phyloP scores from a whole-genome alignment of 2,113 vertebrate genomes.

The Stercorarius parasiticus region DNA sequence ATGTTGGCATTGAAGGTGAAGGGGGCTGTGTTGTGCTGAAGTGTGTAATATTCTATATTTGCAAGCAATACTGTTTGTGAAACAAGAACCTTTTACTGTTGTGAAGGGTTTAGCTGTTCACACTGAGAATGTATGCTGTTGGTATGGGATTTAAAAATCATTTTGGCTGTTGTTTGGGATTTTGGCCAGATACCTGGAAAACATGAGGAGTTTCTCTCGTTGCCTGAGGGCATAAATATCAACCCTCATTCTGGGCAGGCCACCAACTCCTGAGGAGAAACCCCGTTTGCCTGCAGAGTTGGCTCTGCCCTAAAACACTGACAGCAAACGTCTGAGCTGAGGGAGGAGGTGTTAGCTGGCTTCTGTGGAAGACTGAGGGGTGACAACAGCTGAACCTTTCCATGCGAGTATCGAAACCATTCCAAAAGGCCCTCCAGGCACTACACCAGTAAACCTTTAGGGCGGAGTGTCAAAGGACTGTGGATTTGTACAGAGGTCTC shows the following conservation, averaged over 20 bases:
- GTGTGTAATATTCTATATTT: neutral
- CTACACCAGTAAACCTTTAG: neutral
- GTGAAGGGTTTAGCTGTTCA: neutral
- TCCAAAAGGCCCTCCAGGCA: neutral
- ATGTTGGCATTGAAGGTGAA: neutral
- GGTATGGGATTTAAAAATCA: neutral
- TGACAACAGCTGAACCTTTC: neutral
- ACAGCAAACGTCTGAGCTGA: neutral
- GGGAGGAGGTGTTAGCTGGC: slow-evolving; percentile 2
- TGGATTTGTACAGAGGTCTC: neutral
- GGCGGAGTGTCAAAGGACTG: neutral
- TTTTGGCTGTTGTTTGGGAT: neutral
- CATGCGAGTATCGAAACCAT: neutral
- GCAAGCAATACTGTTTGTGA: neutral
- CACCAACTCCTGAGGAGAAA: slow-evolving; percentile 19
- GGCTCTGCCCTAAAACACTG: neutral
- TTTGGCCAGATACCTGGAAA: neutral
- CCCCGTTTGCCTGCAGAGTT: neutral
- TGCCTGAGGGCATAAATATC: neutral
- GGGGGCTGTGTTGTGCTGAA: neutral
- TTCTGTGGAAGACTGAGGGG: neutral
- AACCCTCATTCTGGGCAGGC: neutral
- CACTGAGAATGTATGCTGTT: neutral
- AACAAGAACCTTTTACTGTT: neutral
- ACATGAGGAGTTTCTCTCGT: neutral